These are phyloP conservation scores for Cervus canadensis DNA, from an alignment of 2,113 vertebrate genomes.

Conservation along the genomic window DNA sequence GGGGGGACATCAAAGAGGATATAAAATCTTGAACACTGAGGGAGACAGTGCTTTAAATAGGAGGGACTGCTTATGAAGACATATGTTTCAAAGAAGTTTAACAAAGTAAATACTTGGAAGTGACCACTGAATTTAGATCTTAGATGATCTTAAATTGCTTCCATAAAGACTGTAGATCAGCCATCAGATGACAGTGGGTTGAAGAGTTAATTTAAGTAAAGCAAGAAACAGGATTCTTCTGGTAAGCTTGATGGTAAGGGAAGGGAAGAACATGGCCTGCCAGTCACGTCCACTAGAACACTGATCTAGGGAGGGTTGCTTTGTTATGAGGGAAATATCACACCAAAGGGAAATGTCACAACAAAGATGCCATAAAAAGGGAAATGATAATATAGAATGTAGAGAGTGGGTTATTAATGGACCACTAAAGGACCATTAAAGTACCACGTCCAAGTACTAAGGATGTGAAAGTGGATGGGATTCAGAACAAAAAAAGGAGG, in stretches of 20 bases:
- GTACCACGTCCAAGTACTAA: neutral
- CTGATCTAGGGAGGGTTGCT: neutral
- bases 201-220: neutral
- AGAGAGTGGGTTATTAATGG: neutral
- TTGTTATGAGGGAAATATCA: neutral
- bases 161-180: neutral
- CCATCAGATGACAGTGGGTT: neutral
- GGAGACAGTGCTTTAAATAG: neutral
- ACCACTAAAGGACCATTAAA: no score
- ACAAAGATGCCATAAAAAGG: neutral
- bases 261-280: neutral
- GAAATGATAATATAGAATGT: neutral
- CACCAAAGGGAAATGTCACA: neutral
- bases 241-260: neutral
- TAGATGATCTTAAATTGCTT: neutral
- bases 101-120: neutral
- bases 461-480: neutral
- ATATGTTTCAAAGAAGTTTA: neutral
- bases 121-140: neutral
- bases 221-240: neutral
- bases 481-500: neutral
- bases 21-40: neutral
- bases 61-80: neutral
- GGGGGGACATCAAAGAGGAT: neutral
- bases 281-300: neutral